Base-by-base conservation (phyloP, 2,113 vertebrate species). In the Leiothrix lutea region DNA sequence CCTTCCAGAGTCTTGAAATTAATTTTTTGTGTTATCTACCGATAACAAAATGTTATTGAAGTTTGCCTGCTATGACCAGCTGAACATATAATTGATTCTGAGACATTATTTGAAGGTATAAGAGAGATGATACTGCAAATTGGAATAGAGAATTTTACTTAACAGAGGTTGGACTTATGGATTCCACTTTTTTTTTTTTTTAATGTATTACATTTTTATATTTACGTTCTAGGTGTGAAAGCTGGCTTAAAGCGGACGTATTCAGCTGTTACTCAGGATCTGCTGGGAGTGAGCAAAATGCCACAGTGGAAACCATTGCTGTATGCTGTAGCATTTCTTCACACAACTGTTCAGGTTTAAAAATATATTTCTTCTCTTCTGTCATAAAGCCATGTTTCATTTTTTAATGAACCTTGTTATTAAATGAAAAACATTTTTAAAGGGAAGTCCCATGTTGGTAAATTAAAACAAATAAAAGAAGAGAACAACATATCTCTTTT, bases 161-260 rank as follows among this genome's bases (percentile, higher is more conserved):
- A 70, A 24, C 0, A 2, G 45, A 74, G 28, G 3, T 47, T 80
- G 35, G 12, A 60, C 8, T 85, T 89, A 53, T 0, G 11, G 17
- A 13, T 85, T 71, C 8, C n/a, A 35, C 53, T 4, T 7, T 51
- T 2, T 9, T 56, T 83, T 84, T 81, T 60, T 21, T 9, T 12
- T 81, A 16, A 61, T 57, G 11, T 53, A 10, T 65, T 77, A 22
- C 17, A n/a, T 75, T 87, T 92, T 90, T 44, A 12, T 75, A 16
- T 28, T 51, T 86, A 42, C 29, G 71, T 96, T 91, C 45, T 33
- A 99, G 98, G 98, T 66, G 98, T 99, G 87, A 99, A 98, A 84
- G 98, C 98, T 11, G 98, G 98, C 58, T 97, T 99, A 92, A 99
- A 98, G 95, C 95, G 98, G 61, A 99, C 98, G 3, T 99, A 98